Evolutionary conservation across 2,797 vertebrate species (phyloP), one percentile per base, ranked within the genome.

Genomic region (Gymnoscopelus microlampas): DNA sequence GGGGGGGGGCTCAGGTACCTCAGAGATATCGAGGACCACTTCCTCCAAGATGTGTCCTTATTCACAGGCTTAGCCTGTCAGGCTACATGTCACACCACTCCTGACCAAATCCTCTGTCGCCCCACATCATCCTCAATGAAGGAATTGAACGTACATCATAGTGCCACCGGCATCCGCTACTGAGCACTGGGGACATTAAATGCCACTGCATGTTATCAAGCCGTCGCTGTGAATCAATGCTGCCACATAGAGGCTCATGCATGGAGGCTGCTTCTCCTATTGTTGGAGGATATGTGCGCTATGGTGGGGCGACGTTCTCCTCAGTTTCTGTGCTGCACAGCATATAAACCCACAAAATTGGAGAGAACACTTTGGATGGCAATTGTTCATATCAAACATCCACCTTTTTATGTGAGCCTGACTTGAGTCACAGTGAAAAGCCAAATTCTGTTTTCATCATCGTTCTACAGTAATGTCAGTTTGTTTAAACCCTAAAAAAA

Each of bases 121-220:
- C 81, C 85, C 82, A n/a, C 79, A 87, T 94, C 88, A 92, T 75
- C 68, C 74, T 93, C 90, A 92, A 72, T 0, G 32, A 71, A 66
- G 61, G 83, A 86, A 89, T 86, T 76, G 82, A 92, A 90, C 77
- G 79, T 87, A 86, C 84, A 85, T 85, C 77, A 68, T 79, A 69
- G 83, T 53, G 88, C 89, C 91, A 82, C 77, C 76, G 87, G 91
- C 87, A 57, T 87, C 79, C 66, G 66, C 79, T 29, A 78, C 87
- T 71, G 81, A 88, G 92, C 89, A 87, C 85, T 76, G 81, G 88
- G 91, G 89, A 87, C 88, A 88, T 86, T 84, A 91, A 91, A 93
- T 93, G 93, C 92, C 93, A 93, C 78, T 71, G 83, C 88, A 78
- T 80, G 90, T 94, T 91, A 92, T 63, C 74, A 35, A 47, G 77